Evolutionary conservation across 2,797 vertebrate species (phyloP), one percentile per base, ranked within the genome.

Genomic region (Pantherophis vulpinus): DNA sequence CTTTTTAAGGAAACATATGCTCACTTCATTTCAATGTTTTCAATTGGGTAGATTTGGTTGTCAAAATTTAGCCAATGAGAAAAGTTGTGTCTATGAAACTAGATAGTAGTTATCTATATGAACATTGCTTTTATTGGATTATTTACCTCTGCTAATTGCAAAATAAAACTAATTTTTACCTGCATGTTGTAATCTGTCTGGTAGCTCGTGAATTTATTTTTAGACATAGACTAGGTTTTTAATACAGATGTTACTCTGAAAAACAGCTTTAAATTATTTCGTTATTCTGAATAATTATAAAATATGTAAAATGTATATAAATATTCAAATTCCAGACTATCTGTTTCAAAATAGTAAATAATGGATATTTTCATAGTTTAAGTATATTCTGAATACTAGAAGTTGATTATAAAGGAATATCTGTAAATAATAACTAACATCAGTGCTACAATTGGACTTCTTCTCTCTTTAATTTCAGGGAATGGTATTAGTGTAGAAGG

Each of bases 401-500:
- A 54, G 32, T 29, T 29, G 25, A 25, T 86, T 89, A 23, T 63
- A 29, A 14, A 25, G 0, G 59, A 51, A 89, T 47, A 9, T 93
- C 51, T 93, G 66, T 61, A 91, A 89, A n/a, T 37, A 88, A 66
- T 66, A n/a, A 56, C 89, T 87, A n/a, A 37, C 91, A 23, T 54
- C 51, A 32, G 51, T 83, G 29, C 63, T 89, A 55, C 90, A 88
- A 70, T 56, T 89, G 16, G 58, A 91, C 74, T 79, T 93, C 90
- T 37, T 87, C 94, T 93, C 95, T 95, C 95, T 94, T 96, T 94
- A 89, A 96, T 96, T 96, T 89, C 98, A 99, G 99, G 99, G 94
- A 99, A 97, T 97, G 98, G 98, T 60, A 98, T 99, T 56, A 99
- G 98, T 54, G 98, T 99, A 97, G 99, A 99, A 97, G 99, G 98